Evolutionary conservation across 92 coral and sea anemone species (phyloP).

Genomic region (Zoanthus gigantus): DNA sequence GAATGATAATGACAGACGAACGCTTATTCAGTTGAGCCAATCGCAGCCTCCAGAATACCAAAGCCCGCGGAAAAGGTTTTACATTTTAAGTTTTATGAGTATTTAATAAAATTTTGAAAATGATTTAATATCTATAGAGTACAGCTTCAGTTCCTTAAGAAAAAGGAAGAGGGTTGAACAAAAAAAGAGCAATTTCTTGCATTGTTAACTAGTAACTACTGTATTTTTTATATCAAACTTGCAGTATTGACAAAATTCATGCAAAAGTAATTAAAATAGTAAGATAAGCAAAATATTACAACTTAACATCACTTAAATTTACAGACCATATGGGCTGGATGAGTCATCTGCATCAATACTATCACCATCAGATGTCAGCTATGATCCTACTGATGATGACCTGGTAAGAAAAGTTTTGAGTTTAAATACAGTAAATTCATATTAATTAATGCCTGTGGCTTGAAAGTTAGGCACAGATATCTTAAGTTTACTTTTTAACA

Average conservation of each 20-base stretch:
- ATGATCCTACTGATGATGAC: slow-evolving; percentile 94
- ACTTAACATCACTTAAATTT: not conserved
- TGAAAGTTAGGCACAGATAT: no score
- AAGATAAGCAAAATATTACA: not conserved
- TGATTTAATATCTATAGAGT: no score
- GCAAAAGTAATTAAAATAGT: no score
- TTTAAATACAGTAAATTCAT: not conserved
- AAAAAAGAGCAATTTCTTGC: no score
- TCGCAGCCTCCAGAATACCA: slow-evolving; percentile 73
- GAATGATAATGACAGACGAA: slow-evolving; percentile 92
- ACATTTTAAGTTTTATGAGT: not conserved
- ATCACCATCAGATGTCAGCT: slow-evolving; percentile 94
- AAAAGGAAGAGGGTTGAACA: no score
- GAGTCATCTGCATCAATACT: slow-evolving; percentile 89
- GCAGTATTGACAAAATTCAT: no score
- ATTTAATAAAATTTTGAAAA: no score
- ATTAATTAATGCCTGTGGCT: not conserved
- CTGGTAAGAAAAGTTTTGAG: slow-evolving; percentile 65
- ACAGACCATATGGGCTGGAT: slow-evolving; percentile 61
- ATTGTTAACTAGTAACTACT: no score
- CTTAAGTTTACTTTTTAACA: no score
- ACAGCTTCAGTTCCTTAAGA: no score
- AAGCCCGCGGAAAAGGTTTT: slow-evolving; percentile 93
- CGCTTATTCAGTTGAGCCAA: slow-evolving; percentile 90
- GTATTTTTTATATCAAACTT: no score